phyloP scores from a whole-genome alignment of 2,888 invertebrate genomes.

The Pocota personata region DNA sequence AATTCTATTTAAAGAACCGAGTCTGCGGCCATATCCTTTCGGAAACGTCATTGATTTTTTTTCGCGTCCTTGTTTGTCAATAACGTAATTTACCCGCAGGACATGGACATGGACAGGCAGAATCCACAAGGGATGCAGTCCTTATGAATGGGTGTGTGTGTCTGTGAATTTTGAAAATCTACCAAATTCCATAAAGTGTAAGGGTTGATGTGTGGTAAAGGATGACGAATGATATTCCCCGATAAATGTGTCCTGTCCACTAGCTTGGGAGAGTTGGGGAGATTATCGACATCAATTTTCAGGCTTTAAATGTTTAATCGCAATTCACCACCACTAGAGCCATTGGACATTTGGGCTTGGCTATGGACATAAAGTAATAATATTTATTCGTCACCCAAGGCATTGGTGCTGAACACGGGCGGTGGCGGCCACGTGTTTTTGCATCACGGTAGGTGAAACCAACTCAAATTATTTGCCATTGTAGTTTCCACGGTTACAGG shows the following conservation, averaged over 20 bases:
- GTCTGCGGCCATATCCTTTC: neutral
- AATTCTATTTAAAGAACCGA: slow-evolving; percentile 6
- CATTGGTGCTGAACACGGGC: neutral
- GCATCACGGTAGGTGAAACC: neutral
- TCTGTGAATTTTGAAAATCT: neutral
- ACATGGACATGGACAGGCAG: slow-evolving; percentile 13
- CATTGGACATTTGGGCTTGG: neutral
- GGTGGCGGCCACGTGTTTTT: slow-evolving; percentile 21
- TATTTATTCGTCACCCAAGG: neutral
- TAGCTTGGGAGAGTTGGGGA: neutral
- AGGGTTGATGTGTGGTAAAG: slow-evolving; percentile 10
- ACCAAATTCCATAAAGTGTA: neutral
- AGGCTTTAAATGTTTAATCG: slow-evolving; percentile 17
- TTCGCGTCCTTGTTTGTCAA: slow-evolving; percentile 21
- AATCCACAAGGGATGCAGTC: slow-evolving; percentile 28
- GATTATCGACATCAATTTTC: neutral
- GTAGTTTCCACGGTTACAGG: neutral
- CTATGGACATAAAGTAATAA: neutral
- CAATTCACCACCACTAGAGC: neutral
- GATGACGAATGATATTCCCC: slow-evolving; percentile 21
- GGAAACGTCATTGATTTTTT: slow-evolving; percentile 32
- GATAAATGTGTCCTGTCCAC: neutral
- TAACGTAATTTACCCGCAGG: slow-evolving; percentile 11
- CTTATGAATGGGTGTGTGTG: neutral
- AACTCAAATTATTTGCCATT: slow-evolving; percentile 14